A percentile compares a stretch with the other conserved stretches of the same genome.
phyloP scores from a whole-genome alignment of 2,113 vertebrate genomes.

The Glareola pratincola region DNA sequence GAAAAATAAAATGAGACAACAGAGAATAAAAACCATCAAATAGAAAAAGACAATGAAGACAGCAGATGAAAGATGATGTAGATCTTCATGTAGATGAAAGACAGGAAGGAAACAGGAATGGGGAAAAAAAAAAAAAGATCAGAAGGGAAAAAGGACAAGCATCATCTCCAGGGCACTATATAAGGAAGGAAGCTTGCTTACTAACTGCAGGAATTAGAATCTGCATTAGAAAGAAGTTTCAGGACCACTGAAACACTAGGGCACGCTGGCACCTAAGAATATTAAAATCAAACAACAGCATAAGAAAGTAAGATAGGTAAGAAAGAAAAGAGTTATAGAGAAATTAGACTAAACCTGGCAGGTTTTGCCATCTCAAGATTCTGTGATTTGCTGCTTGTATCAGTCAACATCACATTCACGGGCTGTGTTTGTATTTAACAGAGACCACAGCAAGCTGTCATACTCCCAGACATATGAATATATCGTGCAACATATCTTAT shows the following conservation, averaged over 20 bases:
- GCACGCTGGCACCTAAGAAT: neutral
- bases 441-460: slow-evolving; percentile 25
- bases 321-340: neutral
- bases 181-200: neutral
- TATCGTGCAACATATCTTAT: neutral
- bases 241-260: neutral
- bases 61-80: neutral
- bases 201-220: neutral
- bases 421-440: slow-evolving; percentile 37
- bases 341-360: neutral
- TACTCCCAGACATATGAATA: neutral
- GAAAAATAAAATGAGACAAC: neutral
- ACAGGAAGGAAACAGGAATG: neutral
- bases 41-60: neutral
- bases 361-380: neutral
- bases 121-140: neutral
- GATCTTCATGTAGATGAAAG: neutral
- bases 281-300: neutral
- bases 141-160: neutral
- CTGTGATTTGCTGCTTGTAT: neutral
- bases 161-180: neutral
- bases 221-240: neutral
- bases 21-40: neutral
- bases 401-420: neutral
- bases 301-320: neutral